Conservation (phyloP, 2,888 invertebrate species). For the Stenurella melanura region DNA sequence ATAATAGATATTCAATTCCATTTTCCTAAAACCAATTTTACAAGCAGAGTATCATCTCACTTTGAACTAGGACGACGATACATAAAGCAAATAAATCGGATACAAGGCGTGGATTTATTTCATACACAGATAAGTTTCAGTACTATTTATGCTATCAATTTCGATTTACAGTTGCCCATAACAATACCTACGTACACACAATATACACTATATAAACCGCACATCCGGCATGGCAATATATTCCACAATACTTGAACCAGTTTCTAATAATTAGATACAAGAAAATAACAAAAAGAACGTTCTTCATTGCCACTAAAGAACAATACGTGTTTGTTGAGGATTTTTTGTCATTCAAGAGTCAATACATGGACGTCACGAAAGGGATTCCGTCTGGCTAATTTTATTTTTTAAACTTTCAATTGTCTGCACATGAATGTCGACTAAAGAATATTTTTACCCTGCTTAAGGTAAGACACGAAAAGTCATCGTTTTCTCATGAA, state of each 20-base stretch:
- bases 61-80: no score
- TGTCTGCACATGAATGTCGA: no score
- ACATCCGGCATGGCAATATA: conserved; percentile 54
- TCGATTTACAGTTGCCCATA: conserved; percentile 9
- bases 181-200: conserved; percentile 14
- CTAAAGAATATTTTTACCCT: no score
- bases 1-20: no score
- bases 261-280: conserved; percentile 60
- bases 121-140: neutral
- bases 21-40: no score
- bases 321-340: conserved; percentile 52
- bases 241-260: conserved; percentile 54
- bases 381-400: neutral
- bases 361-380: conserved; percentile 1
- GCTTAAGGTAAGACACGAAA: no score
- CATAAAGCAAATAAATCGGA: neutral
- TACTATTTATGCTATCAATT: conserved; percentile 5
- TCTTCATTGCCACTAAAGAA: conserved; percentile 57
- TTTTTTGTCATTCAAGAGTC: conserved; percentile 16
- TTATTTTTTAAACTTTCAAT: no score
- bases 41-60: no score
- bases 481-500: no score
- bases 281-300: conserved; percentile 58
- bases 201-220: conserved; percentile 31
- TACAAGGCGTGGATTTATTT: conserved; percentile 4